Evolutionary conservation across 2,797 vertebrate genomes (phyloP), one percentile per base, ranked within the genome.

Genomic region (Cephalopachus bancanus): DNA sequence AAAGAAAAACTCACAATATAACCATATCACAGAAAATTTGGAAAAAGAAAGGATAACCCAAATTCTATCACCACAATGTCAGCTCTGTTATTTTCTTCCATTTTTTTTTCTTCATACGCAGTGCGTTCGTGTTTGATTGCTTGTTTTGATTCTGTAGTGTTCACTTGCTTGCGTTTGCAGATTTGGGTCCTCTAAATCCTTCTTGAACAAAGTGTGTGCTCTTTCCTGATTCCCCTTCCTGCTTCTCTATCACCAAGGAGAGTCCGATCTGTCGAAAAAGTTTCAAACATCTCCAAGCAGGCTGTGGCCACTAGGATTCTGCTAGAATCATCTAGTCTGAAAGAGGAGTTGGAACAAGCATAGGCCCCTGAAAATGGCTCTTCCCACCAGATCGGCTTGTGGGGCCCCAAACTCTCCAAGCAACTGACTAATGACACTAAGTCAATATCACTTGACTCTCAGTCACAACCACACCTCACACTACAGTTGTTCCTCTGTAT

Each of bases 181-280:
- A 84, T 84, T 88, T 96, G 88, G 17, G 86, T 87, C 94, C 93
- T 94, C 57, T 94, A 53, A 92, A 88, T 44, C 44, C 37, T 93
- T 96, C 78, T 79, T 94, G 67, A 95, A 24, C 57, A 90, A 91
- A 22, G 69, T 71, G 0, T 85, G 20, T 71, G 7, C 3, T 83
- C 59, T 89, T 84, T 67, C 53, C 64, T 75, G 4, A 22, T 65
- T 85, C 20, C 49, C 49, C 17, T 96, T 33, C 92, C 49, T 93
- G 19, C 22, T 93, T 65, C 20, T 97, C 49, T n/a, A 86, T 49
- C 49, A 89, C 22, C n/a, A 57, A 94, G 79, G 9, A 94, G 53
- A 83, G 17, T 81, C 76, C 86, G 60, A 8, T 92, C 93, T 85
- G 33, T 83, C 20, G 7, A 89, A 91, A 65, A 89, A 81, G 28